Base-by-base conservation (phyloP, 2,888 invertebrate species). In the Tachina grossa region DNA sequence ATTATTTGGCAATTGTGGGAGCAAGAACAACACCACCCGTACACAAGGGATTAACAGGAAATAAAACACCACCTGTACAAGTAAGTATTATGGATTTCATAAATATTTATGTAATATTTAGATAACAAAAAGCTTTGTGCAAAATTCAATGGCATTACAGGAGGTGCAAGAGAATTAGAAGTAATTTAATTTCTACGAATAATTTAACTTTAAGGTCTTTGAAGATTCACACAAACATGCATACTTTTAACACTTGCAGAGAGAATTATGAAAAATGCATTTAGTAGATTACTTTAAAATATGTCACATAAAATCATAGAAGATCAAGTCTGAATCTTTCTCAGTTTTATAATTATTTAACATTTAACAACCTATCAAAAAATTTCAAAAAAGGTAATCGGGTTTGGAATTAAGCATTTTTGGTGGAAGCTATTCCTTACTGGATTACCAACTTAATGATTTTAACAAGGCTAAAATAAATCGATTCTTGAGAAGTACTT, bases 1-100 rank as follows among this genome's bases (percentile, higher is more conserved):
- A 99, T 95, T 99, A 99, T 93, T 94, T 99, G 92, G 97, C 99
- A 89, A 97, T 99, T 91, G 98, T 99, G 89, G 99, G 99, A 89
- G 97, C 97, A 45, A 95, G 96, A 88, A 96, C 97, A 87, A 94
- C 93, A 84, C 93, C 95, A 89, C 94, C 94, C 14, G 90, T 90
- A 81, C 91, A 89, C 72, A 90, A 95, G 78, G 95, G 95, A 65
- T 94, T 95, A 89, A 93, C 95, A 87, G 91, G 91, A 47, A 91
- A 90, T 87, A 92, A 97, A 88, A 95, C 95, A 87, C 95, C 95
- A 89, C 95, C 96, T 55, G 96, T 97, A 76, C 97, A 97, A 95
- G 97, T 97, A 92, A 92, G 89, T 89, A 59, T 53, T 53, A 10
- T 14, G 10, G 31, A 41, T 16, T 61, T 61, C 13, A 1, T 61